Evolutionary conservation across 2,888 invertebrate species (phyloP).

Genomic region (Xestia xanthographa): DNA sequence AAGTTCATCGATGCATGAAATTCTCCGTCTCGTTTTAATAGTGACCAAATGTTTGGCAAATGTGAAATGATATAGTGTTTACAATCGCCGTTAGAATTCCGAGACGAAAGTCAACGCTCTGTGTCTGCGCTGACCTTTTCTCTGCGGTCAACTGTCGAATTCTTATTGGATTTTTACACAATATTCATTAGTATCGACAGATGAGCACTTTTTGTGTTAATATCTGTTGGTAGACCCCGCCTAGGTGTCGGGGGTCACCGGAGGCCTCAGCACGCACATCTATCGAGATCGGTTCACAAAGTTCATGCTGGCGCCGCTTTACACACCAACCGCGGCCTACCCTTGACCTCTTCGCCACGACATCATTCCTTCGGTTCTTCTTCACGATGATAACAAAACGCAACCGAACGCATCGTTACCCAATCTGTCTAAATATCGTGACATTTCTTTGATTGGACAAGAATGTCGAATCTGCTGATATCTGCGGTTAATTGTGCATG

Average conservation of each 20-base stretch:
- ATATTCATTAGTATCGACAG: slow-evolving; percentile 53
- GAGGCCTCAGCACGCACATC: slow-evolving; percentile 33
- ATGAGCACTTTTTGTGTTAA: slow-evolving; percentile 56
- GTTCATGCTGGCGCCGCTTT: slow-evolving; percentile 53
- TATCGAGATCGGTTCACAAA: slow-evolving; percentile 55
- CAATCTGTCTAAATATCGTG: slow-evolving; percentile 54
- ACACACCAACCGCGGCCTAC: slow-evolving; percentile 49
- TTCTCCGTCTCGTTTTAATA: slow-evolving; percentile 43
- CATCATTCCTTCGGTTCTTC: slow-evolving; percentile 69
- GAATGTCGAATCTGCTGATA: slow-evolving; percentile 46
- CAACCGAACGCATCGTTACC: slow-evolving; percentile 31
- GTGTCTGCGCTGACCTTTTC: slow-evolving; percentile 66
- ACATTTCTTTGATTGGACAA: slow-evolving; percentile 50
- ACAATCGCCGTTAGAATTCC: slow-evolving; percentile 53
- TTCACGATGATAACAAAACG: slow-evolving; percentile 53
- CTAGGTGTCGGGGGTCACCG: slow-evolving; percentile 44
- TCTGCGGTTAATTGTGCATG: slow-evolving; percentile 28
- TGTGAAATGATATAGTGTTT: slow-evolving; percentile 53
- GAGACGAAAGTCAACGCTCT: slow-evolving; percentile 69
- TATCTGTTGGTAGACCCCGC: slow-evolving; percentile 25
- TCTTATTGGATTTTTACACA: slow-evolving; percentile 54
- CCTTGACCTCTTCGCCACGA: slow-evolving; percentile 70
- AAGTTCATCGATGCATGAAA: slow-evolving; percentile 40
- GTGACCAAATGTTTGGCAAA: slow-evolving; percentile 45
- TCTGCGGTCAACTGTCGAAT: slow-evolving; percentile 49